Percentiles rank a stretch among this genome's conserved stretches.
Conservation (phyloP, 2,888 invertebrate genomes). For the Phaonia tiefii region DNA sequence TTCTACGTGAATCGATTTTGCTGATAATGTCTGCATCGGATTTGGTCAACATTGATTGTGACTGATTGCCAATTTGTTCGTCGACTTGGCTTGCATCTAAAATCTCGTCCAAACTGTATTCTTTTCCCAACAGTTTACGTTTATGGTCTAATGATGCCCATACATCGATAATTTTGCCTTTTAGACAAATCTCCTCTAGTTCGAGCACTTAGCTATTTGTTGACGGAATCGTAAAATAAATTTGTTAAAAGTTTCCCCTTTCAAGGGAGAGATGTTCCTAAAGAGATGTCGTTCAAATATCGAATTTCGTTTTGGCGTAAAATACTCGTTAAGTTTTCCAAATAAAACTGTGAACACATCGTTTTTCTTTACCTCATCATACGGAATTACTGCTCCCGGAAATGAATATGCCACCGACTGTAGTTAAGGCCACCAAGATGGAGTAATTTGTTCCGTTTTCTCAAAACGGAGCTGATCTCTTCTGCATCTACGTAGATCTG, state of each 20-base stretch:
- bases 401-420: conserved; percentile 9
- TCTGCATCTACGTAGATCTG: conserved; percentile 32
- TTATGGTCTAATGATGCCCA: no score
- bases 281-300: conserved; percentile 30
- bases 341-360: background rate
- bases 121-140: no score
- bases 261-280: conserved; percentile 8
- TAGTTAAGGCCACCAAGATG: conserved; percentile 13
- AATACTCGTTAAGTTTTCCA: conserved; percentile 19
- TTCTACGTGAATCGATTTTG: no score
- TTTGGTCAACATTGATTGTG: no score
- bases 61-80: no score
- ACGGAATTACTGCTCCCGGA: conserved; percentile 26
- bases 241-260: conserved; percentile 23
- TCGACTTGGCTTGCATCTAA: no score
- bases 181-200: no score
- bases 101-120: no score
- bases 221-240: conserved; percentile 35
- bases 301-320: no score
- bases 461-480: conserved; percentile 14
- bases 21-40: no score
- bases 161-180: no score
- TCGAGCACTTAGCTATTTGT: conserved; percentile 17
- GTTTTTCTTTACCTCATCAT: background rate
- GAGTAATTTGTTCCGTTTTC: conserved; percentile 20